phyloP scores from a whole-genome alignment of 2,797 vertebrate species.

The Synaphobranchus kaupii region DNA sequence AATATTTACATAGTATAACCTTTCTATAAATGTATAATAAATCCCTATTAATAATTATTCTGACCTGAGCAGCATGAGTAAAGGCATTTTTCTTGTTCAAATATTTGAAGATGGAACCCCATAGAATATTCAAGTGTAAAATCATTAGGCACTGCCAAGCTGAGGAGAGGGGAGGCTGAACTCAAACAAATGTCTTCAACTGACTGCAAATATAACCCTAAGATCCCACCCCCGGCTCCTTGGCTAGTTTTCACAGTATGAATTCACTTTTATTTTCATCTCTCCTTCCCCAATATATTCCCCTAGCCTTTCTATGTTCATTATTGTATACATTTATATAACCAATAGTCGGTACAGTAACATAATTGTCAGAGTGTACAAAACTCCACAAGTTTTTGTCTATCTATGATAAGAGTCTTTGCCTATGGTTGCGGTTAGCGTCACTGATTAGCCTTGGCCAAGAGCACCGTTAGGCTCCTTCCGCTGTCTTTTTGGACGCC shows the following conservation, averaged over 20 bases:
- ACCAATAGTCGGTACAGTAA: background rate
- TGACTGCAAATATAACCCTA: background rate
- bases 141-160: no score
- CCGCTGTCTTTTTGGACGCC: no score
- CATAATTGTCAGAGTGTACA: background rate
- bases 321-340: background rate
- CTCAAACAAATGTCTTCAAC: background rate
- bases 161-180: background rate
- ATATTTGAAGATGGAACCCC: background rate
- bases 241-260: background rate
- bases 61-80: background rate
- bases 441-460: no score
- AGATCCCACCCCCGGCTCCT: background rate
- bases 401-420: background rate
- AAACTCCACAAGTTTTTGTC: no score
- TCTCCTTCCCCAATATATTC: background rate
- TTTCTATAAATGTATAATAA: background rate
- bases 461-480: no score
- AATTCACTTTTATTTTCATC: background rate
- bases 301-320: background rate
- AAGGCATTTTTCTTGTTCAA: background rate
- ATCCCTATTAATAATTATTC: background rate
- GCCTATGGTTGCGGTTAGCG: background rate
- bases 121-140: background rate
- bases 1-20: background rate